Evolutionary conservation across 2,888 invertebrate genomes (phyloP).

Genomic region (Pelosia muscerda): DNA sequence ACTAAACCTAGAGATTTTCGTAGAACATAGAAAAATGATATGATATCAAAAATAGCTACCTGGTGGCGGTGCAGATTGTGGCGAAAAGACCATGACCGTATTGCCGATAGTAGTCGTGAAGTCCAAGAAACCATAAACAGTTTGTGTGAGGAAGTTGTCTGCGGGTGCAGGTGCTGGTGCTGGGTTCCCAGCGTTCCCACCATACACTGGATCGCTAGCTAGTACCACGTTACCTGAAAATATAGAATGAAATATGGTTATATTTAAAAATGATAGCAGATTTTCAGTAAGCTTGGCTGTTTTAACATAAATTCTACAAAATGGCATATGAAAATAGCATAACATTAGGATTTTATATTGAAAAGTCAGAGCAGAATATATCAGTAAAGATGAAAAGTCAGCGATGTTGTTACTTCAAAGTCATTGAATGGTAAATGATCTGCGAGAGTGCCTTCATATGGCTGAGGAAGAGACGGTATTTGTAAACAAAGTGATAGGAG

Average conservation of each 20-base stretch:
- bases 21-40: not conserved
- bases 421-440: conserved; percentile 80
- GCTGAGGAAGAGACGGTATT: conserved; percentile 63
- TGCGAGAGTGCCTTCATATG: conserved; percentile 76
- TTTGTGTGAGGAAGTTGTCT: conserved; percentile 91
- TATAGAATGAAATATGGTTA: not conserved
- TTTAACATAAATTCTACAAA: not conserved
- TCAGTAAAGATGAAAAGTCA: conserved; percentile 67
- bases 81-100: conserved; percentile 97
- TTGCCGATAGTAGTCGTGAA: conserved; percentile 97
- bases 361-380: conserved; percentile 44
- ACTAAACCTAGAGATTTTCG: not conserved
- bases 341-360: not conserved
- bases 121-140: conserved; percentile 97
- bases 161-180: conserved; percentile 55
- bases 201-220: conserved; percentile 46
- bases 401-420: conserved; percentile 73
- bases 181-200: conserved; percentile 51
- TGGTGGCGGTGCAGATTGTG: conserved; percentile 92
- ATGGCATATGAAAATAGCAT: not conserved
- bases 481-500: conserved; percentile 64
- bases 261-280: not conserved
- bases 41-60: conserved; percentile 77
- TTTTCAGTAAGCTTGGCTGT: not conserved
- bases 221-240: conserved; percentile 47